Evolutionary conservation across 2,113 vertebrate species (phyloP).

Genomic region (Heterotis niloticus): DNA sequence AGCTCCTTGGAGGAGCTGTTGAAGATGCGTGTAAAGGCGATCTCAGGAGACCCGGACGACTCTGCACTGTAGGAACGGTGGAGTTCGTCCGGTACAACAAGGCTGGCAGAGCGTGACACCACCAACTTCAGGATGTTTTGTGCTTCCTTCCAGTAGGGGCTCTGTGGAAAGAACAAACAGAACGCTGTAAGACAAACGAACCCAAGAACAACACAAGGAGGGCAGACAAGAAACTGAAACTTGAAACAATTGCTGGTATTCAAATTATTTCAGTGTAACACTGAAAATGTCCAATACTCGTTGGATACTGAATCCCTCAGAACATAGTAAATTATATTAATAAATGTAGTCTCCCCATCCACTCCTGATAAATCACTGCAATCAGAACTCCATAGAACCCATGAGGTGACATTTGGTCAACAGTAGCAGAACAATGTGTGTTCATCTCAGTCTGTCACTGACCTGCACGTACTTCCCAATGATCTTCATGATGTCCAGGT

Average conservation of each 20-base stretch:
- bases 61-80: slow-evolving; percentile 87
- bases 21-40: slow-evolving; percentile 93
- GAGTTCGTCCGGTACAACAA: slow-evolving; percentile 91
- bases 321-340: too few species aligned
- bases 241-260: too few species aligned
- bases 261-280: too few species aligned
- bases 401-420: too few species aligned
- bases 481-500: slow-evolving; percentile 96
- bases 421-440: too few species aligned
- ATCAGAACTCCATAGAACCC: too few species aligned
- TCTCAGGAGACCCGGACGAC: slow-evolving; percentile 81
- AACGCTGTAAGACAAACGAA: background rate
- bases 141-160: slow-evolving; percentile 95
- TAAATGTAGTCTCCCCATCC: too few species aligned
- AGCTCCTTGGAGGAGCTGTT: slow-evolving; percentile 95
- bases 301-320: too few species aligned
- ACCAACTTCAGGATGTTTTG: slow-evolving; percentile 97
- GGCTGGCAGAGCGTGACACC: slow-evolving; percentile 94
- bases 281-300: too few species aligned
- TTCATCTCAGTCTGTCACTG: slow-evolving; percentile 32
- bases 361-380: too few species aligned
- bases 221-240: too few species aligned
- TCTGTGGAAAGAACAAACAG: slow-evolving; percentile 60
- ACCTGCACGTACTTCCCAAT: slow-evolving; percentile 99
- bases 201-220: background rate